Base-by-base conservation (phyloP, 2,113 vertebrate genomes). In the Micronisus gabar region DNA sequence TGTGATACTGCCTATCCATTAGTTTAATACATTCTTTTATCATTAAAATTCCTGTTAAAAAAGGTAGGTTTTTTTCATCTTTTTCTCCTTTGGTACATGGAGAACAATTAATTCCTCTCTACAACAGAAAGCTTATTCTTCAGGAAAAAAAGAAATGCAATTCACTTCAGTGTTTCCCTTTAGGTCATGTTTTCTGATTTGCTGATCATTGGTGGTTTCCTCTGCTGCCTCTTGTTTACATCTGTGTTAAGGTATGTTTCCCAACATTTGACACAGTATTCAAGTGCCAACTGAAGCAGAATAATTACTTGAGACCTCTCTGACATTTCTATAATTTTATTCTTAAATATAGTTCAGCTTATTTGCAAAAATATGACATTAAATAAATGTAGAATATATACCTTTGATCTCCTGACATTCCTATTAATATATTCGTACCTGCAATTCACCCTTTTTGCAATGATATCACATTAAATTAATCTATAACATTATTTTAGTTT, bases 61-160 rank as follows among this genome's bases (percentile, higher is more conserved):
- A 1, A 0, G 34, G 6, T 8, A 32, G 0, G 41, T 2, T 3
- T 17, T 78, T 63, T 65, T 11, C 9, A 2, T 56, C 22, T 56
- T 73, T 53, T 63, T 73, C 20, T 61, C 15, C 23, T 84, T 87
- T 53, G 21, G 7, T 73, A 56, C 0, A 22, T 8, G 7, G 13
- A 43, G 50, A 87, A 74, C 2, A 43, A 34, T 43, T 47, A 78
- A 70, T 74, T 74, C 3, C 1, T 36, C 5, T 58, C 21, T 38
- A 26, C 9, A 61, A 19, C 6, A 47, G 26, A 78, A 79, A 21
- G 10, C 10, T 70, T 45, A 50, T 8, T 43, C 15, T 86, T 25
- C 45, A 70, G 38, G 26, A 38, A 61, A 78, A 84, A 72, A 59
- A 63, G 1, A 82, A 63, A 36, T 17, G 6, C 1, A 38, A 18